Conservation (phyloP, 2,113 vertebrate genomes). For the Eonycteris spelaea region DNA sequence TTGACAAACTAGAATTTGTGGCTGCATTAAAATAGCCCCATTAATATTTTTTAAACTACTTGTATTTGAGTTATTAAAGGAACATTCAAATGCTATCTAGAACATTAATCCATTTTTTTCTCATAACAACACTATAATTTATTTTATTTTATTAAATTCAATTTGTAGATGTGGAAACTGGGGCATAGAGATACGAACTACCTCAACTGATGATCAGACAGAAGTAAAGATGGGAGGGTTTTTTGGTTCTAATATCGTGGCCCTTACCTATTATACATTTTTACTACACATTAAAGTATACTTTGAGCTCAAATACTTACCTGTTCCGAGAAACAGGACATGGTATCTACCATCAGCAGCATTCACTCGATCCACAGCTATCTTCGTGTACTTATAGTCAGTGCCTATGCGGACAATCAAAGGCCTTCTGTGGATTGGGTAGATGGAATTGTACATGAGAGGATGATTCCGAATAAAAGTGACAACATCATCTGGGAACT, state of each 20-base stretch:
- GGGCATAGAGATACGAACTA: neutral
- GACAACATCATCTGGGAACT: conserved; percentile 98
- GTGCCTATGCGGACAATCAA: conserved; percentile 94
- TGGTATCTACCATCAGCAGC: conserved; percentile 96
- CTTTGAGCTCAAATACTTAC: conserved; percentile 76
- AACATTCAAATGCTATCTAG: neutral
- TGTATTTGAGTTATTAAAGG: neutral
- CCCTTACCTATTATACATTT: neutral
- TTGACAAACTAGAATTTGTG: neutral
- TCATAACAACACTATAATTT: neutral
- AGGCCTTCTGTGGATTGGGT: conserved; percentile 91
- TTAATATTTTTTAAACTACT: neutral
- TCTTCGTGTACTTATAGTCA: conserved; percentile 94
- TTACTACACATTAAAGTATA: neutral
- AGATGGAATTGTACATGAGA: conserved; percentile 96
- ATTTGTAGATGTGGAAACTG: neutral
- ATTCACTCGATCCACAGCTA: conserved; percentile 94
- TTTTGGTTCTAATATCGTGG: neutral
- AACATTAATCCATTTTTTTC: neutral
- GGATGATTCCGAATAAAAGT: conserved; percentile 97
- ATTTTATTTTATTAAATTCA: neutral
- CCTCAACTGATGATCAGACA: neutral
- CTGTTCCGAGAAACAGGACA: conserved; percentile 96
- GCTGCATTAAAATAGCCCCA: neutral
- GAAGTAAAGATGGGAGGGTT: neutral